Percentiles rank a stretch among this genome's conserved stretches.
Evolutionary conservation across 2,113 vertebrate genomes (phyloP).

Genomic region (Oryctolagus cuniculus): DNA sequence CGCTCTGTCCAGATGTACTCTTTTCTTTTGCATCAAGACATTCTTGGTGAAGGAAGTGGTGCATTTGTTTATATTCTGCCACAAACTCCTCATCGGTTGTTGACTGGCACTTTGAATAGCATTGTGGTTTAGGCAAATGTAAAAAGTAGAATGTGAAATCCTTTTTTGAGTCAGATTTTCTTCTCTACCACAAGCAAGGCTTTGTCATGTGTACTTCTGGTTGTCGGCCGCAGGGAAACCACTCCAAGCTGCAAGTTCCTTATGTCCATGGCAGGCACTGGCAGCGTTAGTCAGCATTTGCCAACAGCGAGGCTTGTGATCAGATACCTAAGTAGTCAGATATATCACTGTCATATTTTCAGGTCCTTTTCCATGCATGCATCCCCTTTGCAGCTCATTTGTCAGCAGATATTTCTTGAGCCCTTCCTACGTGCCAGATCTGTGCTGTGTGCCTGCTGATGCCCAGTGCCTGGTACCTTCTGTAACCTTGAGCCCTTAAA

Average conservation of each 20-base stretch:
- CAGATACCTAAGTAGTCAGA: neutral
- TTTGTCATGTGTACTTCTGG: neutral
- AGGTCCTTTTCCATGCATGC: neutral
- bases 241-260: neutral
- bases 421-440: neutral
- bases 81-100: neutral
- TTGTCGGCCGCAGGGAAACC: neutral
- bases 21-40: neutral
- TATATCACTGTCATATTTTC: neutral
- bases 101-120: neutral
- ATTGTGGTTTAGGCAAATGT: neutral
- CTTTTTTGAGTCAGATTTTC: constrained; percentile 38
- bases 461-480: neutral
- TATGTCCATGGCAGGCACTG: neutral
- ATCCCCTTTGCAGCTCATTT: neutral
- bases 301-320: neutral
- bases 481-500: neutral
- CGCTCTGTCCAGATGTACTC: neutral
- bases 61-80: neutral
- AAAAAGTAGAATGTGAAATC: neutral
- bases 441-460: neutral
- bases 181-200: neutral
- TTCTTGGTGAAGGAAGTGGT: neutral
- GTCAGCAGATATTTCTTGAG: neutral
- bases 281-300: neutral